phyloP scores from a whole-genome alignment of 2,888 invertebrate species.

The Abrostola triplasia region DNA sequence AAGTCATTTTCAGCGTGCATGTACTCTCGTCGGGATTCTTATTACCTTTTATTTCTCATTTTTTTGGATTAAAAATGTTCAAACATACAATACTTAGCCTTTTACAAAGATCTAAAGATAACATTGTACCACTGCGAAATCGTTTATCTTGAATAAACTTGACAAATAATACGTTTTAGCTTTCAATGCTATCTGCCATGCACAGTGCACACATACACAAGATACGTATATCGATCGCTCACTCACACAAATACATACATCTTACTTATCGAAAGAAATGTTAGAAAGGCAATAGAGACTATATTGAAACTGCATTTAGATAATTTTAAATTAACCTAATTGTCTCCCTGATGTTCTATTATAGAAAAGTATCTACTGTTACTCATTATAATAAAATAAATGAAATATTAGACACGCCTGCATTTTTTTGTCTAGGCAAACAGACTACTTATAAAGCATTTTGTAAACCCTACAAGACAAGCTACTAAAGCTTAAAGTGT shows the following conservation, averaged over 20 bases:
- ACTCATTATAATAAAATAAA: too few relatives aligned
- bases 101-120: not conserved
- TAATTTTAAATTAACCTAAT: too few relatives aligned
- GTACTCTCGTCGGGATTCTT: too few relatives aligned
- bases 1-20: too few relatives aligned
- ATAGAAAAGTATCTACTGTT: too few relatives aligned
- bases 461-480: not conserved
- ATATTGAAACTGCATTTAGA: not conserved
- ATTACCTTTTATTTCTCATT: too few relatives aligned
- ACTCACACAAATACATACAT: not conserved
- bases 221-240: not conserved
- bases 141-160: constrained; percentile 1
- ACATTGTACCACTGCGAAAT: not conserved
- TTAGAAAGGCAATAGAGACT: not conserved
- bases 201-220: not conserved
- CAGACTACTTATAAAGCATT: not conserved
- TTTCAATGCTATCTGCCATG: not conserved
- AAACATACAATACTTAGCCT: not conserved
- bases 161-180: not conserved
- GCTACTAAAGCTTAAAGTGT: not conserved
- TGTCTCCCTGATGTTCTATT: too few relatives aligned
- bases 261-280: not conserved
- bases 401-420: too few relatives aligned
- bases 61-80: not conserved
- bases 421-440: too few relatives aligned